Conservation (phyloP, 2,113 vertebrate genomes). For the Pollachius pollachius region DNA sequence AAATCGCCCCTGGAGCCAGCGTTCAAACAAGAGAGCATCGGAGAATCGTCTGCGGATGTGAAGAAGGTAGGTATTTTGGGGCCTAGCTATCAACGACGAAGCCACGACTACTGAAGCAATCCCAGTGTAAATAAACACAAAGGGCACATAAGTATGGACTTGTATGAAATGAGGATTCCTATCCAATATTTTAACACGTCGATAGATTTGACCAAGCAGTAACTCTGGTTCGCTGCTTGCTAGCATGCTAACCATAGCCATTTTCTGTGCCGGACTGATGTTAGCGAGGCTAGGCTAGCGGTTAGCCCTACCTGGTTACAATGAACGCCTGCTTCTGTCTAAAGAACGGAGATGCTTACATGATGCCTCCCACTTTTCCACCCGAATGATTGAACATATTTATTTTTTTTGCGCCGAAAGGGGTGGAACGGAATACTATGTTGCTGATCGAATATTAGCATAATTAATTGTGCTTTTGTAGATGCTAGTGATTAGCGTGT, state of each 20-base stretch:
- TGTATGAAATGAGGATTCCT: neutral
- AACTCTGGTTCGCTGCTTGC: neutral
- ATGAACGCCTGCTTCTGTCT: conserved; percentile 37
- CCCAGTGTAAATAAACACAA: neutral
- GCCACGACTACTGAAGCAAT: no score
- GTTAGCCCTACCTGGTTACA: conserved; percentile 37
- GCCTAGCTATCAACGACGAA: conserved; percentile 17
- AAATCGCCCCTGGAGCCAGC: neutral
- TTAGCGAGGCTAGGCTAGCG: conserved; percentile 51
- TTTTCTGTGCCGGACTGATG: neutral
- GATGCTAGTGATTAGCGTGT: no score
- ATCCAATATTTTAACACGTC: conserved; percentile 7
- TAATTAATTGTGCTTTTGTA: no score
- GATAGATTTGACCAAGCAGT: neutral
- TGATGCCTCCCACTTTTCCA: conserved; percentile 25
- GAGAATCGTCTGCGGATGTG: conserved; percentile 48
- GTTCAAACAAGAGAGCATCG: conserved; percentile 39
- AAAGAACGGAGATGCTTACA: conserved; percentile 29
- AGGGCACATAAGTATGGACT: no score
- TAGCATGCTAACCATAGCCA: conserved; percentile 20
- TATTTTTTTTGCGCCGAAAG: neutral
- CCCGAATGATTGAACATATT: conserved; percentile 30
- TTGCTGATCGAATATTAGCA: no score
- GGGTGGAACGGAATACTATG: neutral
- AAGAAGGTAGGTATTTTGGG: conserved; percentile 18